Conservation (phyloP, 2,113 vertebrate genomes). For the Parus major region DNA sequence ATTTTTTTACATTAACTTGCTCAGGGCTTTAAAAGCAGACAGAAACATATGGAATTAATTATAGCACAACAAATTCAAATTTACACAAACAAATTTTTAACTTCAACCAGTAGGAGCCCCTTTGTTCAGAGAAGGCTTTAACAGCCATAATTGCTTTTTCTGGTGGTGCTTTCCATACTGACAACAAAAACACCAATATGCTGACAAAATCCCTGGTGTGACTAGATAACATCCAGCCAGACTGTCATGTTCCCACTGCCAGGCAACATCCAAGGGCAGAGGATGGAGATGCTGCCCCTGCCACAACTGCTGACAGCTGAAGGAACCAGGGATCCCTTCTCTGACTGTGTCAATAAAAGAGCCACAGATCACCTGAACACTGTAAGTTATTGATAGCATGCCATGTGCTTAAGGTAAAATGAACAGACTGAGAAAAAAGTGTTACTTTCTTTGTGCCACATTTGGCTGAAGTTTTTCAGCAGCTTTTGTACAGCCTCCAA, state of each 20-base stretch:
- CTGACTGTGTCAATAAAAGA: not conserved
- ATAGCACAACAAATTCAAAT: not conserved
- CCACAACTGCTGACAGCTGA: not conserved
- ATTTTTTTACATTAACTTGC: not conserved
- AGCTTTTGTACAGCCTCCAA: not conserved
- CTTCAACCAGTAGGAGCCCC: not conserved
- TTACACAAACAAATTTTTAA: not conserved
- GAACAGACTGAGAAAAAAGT: not conserved
- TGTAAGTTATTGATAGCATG: not conserved
- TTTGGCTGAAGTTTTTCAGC: not conserved
- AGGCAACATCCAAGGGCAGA: not conserved
- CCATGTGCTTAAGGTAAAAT: not conserved
- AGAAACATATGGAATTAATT: not conserved
- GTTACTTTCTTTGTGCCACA: not conserved
- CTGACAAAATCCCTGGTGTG: not conserved
- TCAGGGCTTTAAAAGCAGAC: not conserved
- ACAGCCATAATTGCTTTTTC: not conserved
- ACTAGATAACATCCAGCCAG: not conserved
- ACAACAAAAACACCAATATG: not conserved
- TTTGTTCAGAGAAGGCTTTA: not conserved
- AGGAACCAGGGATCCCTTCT: not conserved
- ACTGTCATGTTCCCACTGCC: not conserved
- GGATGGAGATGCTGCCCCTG: not conserved
- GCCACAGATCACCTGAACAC: not conserved
- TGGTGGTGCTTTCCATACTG: not conserved